Evolutionary conservation across 2,113 vertebrate species (phyloP), one percentile per base, ranked within the genome.

Genomic region (Leuciscus idus): DNA sequence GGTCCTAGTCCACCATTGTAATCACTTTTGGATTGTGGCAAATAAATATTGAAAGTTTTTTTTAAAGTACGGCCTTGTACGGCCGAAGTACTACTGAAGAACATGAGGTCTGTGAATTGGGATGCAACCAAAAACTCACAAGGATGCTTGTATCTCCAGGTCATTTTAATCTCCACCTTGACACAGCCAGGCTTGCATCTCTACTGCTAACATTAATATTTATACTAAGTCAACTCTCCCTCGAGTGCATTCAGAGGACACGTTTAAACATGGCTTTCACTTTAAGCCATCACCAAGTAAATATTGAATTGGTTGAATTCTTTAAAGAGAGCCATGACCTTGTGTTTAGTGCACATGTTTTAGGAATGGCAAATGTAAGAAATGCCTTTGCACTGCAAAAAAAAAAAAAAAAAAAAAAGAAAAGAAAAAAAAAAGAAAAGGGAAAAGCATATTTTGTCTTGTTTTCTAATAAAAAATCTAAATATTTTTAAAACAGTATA

Each of bases 231-330:
- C 26, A 77, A 8, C 48, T 77, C 74, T 33, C n/a, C n/a, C n/a
- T 52, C 48, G 26, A 55, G 48, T 19, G 17, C 26, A 52, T 52
- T 23, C 26, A 30, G 48, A 76, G 74, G 74, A 76, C 74, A 76
- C 3, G 3, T 26, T 75, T 76, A 77, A 77, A 77, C 43, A 52
- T 17, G 15, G 26, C 74, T 77, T 75, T 77, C 8, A 9, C 74
- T 77, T 77, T 8, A 8, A 50, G 74, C n/a, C 48, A 21, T 77
- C 50, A 11, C 50, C 50, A 77, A 33, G 48, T 77, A 77, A 77
- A 77, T 55, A 77, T 33, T 77, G 75, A 77, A 77, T 19, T 77
- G 7, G 30, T 10, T 77, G 74, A 48, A 77, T 77, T 55, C 74
- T 77, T 77, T 77, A 21, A 77, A 77, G 28, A 19, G 13, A 77